Percentiles rank a stretch among this genome's conserved stretches.
phyloP scores from a whole-genome alignment of 2,113 vertebrate species.

The Ginglymostoma cirratum region DNA sequence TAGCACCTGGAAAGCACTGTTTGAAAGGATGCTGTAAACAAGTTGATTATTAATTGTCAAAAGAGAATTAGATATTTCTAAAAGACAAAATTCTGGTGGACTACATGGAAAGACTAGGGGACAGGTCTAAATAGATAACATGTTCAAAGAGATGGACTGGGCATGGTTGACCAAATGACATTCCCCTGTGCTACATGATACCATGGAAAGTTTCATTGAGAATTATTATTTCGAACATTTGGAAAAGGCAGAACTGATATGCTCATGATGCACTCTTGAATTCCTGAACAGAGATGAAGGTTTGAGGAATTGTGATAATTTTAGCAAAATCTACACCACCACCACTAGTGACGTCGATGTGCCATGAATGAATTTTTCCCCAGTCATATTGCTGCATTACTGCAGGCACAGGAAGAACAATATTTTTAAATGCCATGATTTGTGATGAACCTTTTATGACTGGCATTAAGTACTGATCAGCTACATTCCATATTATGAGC shows the following conservation, averaged over 20 bases:
- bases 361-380: no score
- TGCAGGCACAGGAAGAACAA: background rate
- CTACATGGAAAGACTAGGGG: background rate
- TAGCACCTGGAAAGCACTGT: background rate
- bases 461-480: background rate
- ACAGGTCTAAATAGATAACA: background rate
- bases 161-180: background rate
- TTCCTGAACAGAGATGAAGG: slow-evolving; percentile 67
- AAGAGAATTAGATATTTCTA: background rate
- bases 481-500: background rate
- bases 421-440: background rate
- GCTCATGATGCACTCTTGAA: slow-evolving; percentile 77
- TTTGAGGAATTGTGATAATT: slow-evolving; percentile 43
- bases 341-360: no score
- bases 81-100: background rate
- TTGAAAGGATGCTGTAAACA: background rate
- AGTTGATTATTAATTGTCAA: background rate
- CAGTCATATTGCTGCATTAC: background rate
- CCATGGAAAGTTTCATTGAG: slow-evolving; percentile 69
- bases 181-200: background rate
- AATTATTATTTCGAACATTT: slow-evolving; percentile 88
- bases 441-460: no score
- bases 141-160: background rate
- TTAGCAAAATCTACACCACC: background rate
- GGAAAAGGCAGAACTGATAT: slow-evolving; percentile 92